Percentiles rank a stretch among this genome's conserved stretches.
Conservation (phyloP, 1,140 invertebrate species). For the Brachystomella parvula region DNA sequence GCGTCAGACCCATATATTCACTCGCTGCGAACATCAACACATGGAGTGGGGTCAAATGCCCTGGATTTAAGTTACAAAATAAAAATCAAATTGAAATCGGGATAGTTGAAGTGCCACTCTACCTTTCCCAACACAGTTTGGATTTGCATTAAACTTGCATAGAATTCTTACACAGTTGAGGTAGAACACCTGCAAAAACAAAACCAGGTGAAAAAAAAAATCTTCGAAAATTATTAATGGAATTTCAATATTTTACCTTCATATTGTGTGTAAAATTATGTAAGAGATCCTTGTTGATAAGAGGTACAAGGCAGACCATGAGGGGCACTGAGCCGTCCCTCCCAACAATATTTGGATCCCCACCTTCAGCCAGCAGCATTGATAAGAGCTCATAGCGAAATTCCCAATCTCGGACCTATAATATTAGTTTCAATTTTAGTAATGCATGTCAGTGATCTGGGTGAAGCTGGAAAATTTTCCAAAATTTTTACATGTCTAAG, state of each 20-base stretch:
- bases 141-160: conserved; percentile 55
- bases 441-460: background rate
- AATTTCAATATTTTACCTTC: conserved; percentile 50
- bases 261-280: conserved; percentile 66
- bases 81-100: background rate
- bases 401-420: conserved; percentile 56
- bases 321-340: conserved; percentile 39
- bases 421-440: background rate
- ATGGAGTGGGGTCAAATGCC: conserved; percentile 58
- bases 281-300: conserved; percentile 65
- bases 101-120: background rate
- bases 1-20: conserved; percentile 61
- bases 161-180: conserved; percentile 63
- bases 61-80: background rate
- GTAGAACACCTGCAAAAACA: conserved; percentile 55
- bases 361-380: conserved; percentile 59
- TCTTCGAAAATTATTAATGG: background rate
- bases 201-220: conserved; percentile 11
- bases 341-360: conserved; percentile 57
- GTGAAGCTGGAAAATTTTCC: background rate
- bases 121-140: conserved; percentile 47
- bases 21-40: conserved; percentile 54
- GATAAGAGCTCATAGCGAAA: conserved; percentile 62
- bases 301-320: conserved; percentile 63
- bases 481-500: conserved; percentile 52